Evolutionary conservation across 1,140 invertebrate genomes (phyloP).

Genomic region (Sesamia nonagrioides): DNA sequence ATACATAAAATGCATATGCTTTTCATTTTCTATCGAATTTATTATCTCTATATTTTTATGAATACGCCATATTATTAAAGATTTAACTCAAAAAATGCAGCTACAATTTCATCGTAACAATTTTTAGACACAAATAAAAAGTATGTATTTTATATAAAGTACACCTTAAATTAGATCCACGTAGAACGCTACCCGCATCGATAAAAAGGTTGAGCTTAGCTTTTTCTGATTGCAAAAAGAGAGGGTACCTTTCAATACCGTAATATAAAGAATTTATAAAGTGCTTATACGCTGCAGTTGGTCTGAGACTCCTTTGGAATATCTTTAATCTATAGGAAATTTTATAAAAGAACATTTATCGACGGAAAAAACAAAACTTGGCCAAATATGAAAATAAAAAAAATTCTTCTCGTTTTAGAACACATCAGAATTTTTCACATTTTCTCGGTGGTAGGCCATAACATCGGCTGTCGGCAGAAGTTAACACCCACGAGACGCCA

Average conservation of each 20-base stretch:
- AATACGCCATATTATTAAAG: background rate
- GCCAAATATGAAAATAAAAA: no score
- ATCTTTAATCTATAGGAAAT: background rate
- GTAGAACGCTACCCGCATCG: conserved; percentile 61
- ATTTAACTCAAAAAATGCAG: background rate
- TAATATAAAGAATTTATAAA: conserved; percentile 37
- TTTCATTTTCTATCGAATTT: background rate
- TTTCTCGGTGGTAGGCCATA: no score
- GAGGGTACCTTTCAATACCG: conserved; percentile 24
- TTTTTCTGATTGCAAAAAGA: conserved; percentile 59
- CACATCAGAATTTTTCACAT: no score
- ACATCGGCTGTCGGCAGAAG: no score
- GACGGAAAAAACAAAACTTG: no score
- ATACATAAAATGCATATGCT: no score
- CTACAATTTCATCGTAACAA: background rate
- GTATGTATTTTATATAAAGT: conserved; percentile 54
- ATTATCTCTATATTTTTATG: no score
- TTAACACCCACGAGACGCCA: no score
- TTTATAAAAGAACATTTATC: background rate
- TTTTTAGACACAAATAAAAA: conserved; percentile 16
- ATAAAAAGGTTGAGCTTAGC: conserved; percentile 55
- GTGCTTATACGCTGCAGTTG: conserved; percentile 13
- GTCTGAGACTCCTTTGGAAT: background rate
- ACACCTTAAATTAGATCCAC: conserved; percentile 61
- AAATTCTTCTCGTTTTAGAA: no score